Conservation (phyloP, 2,797 vertebrate species). For the Coccyzus lansbergi region DNA sequence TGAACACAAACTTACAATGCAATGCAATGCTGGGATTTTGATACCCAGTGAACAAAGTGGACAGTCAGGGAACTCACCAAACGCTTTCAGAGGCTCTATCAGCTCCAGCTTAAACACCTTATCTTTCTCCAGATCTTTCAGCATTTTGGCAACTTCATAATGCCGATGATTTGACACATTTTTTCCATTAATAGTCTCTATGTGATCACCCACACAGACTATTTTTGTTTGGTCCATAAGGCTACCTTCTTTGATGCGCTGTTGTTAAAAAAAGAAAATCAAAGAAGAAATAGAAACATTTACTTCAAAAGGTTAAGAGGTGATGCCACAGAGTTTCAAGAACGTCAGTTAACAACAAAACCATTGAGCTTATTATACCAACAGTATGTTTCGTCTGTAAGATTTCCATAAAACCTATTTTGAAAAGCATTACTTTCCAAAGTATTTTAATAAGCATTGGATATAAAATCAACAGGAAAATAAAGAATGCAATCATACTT, state of each 20-base stretch:
- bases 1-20: background rate
- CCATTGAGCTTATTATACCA: background rate
- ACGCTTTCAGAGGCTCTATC: conserved; percentile 93
- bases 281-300: background rate
- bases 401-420: background rate
- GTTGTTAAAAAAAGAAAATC: background rate
- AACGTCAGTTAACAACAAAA: background rate
- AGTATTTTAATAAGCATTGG: background rate
- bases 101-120: conserved; percentile 87
- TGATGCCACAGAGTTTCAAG: background rate
- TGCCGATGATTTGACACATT: conserved; percentile 87
- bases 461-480: background rate
- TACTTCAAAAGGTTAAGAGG: background rate
- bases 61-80: conserved; percentile 85
- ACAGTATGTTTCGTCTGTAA: background rate
- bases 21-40: background rate
- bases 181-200: conserved; percentile 91
- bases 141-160: conserved; percentile 93
- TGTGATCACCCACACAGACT: conserved; percentile 91
- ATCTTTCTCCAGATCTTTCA: conserved; percentile 89
- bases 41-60: background rate
- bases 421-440: background rate
- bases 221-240: conserved; percentile 87
- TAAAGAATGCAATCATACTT: background rate
- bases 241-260: conserved; percentile 94